A percentile compares a stretch with the other conserved stretches of the same genome.
Conservation (phyloP, 2,797 vertebrate species). For the Sebastiscus albofasciatus region DNA sequence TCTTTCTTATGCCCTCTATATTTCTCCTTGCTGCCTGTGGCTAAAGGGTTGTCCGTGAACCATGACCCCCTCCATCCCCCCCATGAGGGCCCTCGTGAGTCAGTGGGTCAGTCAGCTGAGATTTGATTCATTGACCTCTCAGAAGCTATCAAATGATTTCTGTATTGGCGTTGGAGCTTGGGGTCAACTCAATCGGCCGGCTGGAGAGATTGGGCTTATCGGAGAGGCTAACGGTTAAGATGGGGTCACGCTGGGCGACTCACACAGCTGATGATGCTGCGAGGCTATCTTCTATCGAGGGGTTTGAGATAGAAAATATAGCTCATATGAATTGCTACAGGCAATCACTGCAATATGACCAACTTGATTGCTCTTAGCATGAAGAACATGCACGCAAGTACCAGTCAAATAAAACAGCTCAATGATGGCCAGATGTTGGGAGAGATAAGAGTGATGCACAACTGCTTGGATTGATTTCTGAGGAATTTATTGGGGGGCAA, state of each 20-base stretch:
- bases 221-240: conserved; percentile 15
- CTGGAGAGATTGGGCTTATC: conserved; percentile 54
- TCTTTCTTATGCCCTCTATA: neutral
- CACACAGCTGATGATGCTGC: neutral
- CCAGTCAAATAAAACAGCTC: neutral
- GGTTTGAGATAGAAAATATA: neutral
- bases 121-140: conserved; percentile 66
- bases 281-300: neutral
- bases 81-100: conserved; percentile 8
- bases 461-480: conserved; percentile 23
- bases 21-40: neutral
- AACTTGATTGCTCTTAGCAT: neutral
- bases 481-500: conserved; percentile 30
- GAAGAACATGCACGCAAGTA: neutral
- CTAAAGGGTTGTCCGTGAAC: conserved; percentile 29
- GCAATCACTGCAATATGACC: neutral
- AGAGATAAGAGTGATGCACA: conserved; percentile 8
- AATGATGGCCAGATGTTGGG: conserved; percentile 6
- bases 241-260: conserved; percentile 24
- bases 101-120: conserved; percentile 20
- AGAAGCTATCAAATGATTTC: conserved; percentile 13
- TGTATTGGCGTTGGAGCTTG: neutral
- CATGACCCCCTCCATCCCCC: neutral
- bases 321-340: neutral
- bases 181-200: conserved; percentile 50